Conservation (phyloP, 2,888 invertebrate genomes). For the Hemaris fuciformis region DNA sequence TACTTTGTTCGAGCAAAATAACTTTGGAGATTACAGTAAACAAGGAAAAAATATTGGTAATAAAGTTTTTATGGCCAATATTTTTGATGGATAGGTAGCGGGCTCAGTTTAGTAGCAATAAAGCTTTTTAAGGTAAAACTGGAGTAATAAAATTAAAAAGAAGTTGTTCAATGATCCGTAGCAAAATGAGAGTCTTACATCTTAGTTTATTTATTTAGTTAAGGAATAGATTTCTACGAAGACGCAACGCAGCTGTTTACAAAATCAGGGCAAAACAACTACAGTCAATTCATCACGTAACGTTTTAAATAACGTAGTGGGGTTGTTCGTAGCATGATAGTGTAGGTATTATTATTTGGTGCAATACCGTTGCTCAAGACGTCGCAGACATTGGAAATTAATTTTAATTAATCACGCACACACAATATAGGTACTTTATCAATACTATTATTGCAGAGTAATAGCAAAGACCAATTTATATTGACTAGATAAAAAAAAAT, state of each 20-base stretch:
- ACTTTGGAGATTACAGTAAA: conserved; percentile 12
- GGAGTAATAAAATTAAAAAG: not conserved
- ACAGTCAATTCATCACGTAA: not conserved
- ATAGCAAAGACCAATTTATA: too few species aligned
- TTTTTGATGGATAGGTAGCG: conserved; percentile 13
- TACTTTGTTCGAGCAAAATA: not conserved
- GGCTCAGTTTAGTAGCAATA: conserved; percentile 1
- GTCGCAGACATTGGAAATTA: too few species aligned
- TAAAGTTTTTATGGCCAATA: conserved; percentile 17
- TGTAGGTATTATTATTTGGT: too few species aligned
- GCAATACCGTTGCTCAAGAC: too few species aligned
- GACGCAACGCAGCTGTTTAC: not conserved
- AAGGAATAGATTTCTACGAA: not conserved
- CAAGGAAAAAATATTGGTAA: conserved; percentile 12
- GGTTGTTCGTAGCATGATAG: too few species aligned
- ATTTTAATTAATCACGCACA: too few species aligned
- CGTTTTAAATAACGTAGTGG: not conserved
- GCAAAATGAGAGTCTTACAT: not conserved
- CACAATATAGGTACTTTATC: too few species aligned
- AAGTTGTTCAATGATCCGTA: not conserved
- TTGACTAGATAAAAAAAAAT: too few species aligned
- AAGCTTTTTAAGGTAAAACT: conserved; percentile 3
- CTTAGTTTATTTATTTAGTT: too few species aligned
- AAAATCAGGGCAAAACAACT: not conserved
- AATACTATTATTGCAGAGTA: too few species aligned